Evolutionary conservation across 1,140 invertebrate genomes (phyloP).

Genomic region (Drosophila pectinifera): DNA sequence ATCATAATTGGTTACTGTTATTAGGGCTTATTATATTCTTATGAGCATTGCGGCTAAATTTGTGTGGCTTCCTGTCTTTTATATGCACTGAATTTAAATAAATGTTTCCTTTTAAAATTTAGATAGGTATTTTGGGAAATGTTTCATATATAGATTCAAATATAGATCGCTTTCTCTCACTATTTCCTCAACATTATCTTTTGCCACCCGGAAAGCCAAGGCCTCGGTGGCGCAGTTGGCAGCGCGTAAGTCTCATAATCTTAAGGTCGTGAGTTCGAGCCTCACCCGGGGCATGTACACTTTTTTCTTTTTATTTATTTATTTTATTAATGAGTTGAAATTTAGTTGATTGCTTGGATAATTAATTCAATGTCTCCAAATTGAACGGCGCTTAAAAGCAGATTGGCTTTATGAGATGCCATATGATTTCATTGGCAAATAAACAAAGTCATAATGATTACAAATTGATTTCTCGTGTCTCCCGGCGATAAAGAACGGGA

Average conservation of each 20-base stretch:
- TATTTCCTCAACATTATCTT: not conserved
- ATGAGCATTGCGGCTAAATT: slow-evolving; percentile 12
- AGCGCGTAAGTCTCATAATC: slow-evolving; percentile 99
- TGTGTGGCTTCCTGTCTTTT: not conserved
- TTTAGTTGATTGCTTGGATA: slow-evolving; percentile 2
- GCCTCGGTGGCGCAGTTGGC: slow-evolving; percentile 96
- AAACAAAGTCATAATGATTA: slow-evolving; percentile 57
- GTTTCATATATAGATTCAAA: too few species aligned
- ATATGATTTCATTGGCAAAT: slow-evolving; percentile 48
- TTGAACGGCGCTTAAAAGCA: not conserved
- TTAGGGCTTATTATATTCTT: slow-evolving; percentile 5
- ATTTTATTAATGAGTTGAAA: not conserved
- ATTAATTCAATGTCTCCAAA: not conserved
- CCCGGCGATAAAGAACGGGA: slow-evolving; percentile 4
- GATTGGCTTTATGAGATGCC: slow-evolving; percentile 16
- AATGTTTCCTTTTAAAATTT: not conserved
- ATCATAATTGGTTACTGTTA: slow-evolving; percentile 15
- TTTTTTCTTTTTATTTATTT: slow-evolving; percentile 77
- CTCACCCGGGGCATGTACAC: slow-evolving; percentile 93
- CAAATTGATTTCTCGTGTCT: slow-evolving; percentile 67
- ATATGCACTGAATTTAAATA: not conserved
- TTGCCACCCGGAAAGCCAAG: not conserved
- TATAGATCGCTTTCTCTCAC: not conserved
- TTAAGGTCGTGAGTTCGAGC: slow-evolving; percentile 98
- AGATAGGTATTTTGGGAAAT: too few species aligned